These are phyloP conservation scores for Antennarius maculatus DNA, from an alignment of 2,797 vertebrate genomes.

Conservation along the genomic window DNA sequence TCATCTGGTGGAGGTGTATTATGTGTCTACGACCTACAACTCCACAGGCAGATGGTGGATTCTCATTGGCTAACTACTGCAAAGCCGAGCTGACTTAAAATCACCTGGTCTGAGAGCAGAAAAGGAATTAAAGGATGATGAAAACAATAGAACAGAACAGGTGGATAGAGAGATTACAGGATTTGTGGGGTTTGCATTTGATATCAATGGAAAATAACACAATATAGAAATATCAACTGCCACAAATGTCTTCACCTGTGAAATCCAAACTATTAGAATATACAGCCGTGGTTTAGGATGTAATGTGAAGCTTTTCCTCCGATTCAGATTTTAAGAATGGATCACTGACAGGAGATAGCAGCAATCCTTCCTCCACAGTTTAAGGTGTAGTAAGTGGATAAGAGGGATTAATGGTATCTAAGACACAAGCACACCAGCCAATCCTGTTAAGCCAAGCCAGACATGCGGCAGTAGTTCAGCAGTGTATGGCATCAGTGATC, in stretches of 20 bases:
- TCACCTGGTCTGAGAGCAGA: not conserved
- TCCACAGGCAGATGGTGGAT: too few species aligned
- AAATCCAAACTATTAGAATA: conserved; percentile 2
- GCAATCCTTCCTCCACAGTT: conserved; percentile 53
- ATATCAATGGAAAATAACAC: not conserved
- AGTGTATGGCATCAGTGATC: conserved; percentile 21
- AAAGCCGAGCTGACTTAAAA: not conserved
- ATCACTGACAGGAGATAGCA: conserved; percentile 32
- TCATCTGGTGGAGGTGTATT: too few species aligned
- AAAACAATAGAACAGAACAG: not conserved
- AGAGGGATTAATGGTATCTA: conserved; percentile 70
- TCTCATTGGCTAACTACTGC: too few species aligned
- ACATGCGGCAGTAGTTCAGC: conserved; percentile 36
- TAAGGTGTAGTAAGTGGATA: conserved; percentile 76
- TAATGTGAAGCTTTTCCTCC: conserved; percentile 15
- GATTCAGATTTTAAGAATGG: conserved; percentile 22
- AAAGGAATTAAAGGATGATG: not conserved
- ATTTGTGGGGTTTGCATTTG: not conserved
- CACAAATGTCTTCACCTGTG: conserved; percentile 3
- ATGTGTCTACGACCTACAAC: too few species aligned
- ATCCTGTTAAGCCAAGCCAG: conserved; percentile 69
- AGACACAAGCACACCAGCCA: conserved; percentile 58
- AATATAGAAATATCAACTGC: conserved; percentile 17
- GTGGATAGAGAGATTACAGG: not conserved
- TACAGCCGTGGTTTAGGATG: conserved; percentile 18